Evolutionary conservation across 2,888 invertebrate species (phyloP), one percentile per base, ranked within the genome.

Genomic region (Graphium colonna): DNA sequence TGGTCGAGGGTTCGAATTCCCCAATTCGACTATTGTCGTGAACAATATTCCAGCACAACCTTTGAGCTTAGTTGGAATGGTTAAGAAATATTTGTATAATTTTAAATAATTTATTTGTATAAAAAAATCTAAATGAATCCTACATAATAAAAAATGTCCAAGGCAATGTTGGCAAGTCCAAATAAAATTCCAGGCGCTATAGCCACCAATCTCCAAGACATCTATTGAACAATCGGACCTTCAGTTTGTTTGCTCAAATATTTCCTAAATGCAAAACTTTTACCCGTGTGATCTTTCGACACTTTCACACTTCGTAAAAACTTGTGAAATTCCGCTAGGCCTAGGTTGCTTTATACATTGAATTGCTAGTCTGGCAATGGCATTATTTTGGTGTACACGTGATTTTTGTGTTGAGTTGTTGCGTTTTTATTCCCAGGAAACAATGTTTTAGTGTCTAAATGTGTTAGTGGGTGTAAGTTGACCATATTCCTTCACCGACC

Each of bases 251-350:
- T 47, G 47, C 10, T 31, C 33, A 38, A 42, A n/a, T 40, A 13
- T 52, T 43, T 43, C 28, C 13, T 15, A 48, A 18, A 53, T 7
- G n/a, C n/a, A 13, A 36, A 36, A 36, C 13, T 43, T 1, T 42
- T 10, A 13, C 21, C 17, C 21, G 31, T 33, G 33, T 15, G 7
- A 10, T 10, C 41, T 42, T 42, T 33, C 42, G 43, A 38, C 26
- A 53, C 38, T 43, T 39, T 48, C 43, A 31, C 48, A 53, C 48
- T 48, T 48, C 46, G 15, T 15, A 10, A 5, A n/a, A 13, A n/a
- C 41, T 53, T 48, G 43, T 47, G 52, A 31, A 43, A 48, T 31
- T 31, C 9, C 43, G 26, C 9, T 10, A 36, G 33, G 41, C 41
- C 41, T 18, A 41, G 15, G 15, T 17, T 31, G 46, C 17, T 12